Conservation (phyloP, 1,140 invertebrate genomes). For the Drosophila bifasciata region DNA sequence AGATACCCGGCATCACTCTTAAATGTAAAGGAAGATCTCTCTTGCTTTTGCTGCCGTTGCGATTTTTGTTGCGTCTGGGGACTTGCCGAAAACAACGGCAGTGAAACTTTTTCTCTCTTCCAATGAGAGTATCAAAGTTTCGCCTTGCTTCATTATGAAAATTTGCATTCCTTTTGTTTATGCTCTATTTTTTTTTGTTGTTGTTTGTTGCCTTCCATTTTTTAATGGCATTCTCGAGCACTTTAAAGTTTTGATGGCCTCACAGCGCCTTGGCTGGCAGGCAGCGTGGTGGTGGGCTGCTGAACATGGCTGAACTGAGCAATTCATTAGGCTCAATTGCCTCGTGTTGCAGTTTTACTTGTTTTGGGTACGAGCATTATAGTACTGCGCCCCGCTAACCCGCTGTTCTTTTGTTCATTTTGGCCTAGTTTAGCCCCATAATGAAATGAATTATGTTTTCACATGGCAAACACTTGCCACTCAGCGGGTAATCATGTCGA, state of each 20-base stretch:
- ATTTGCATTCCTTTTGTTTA: conserved; percentile 23
- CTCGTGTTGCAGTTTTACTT: conserved; percentile 36
- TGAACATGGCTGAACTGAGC: conserved; percentile 60
- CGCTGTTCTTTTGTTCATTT: conserved; percentile 41
- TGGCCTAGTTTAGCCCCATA: conserved; percentile 69
- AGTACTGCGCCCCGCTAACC: conserved; percentile 16
- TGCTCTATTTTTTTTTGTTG: conserved; percentile 25
- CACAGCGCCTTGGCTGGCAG: conserved; percentile 43
- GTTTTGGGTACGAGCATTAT: conserved; percentile 16
- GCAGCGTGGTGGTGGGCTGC: conserved; percentile 5
- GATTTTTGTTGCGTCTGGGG: too few relatives aligned
- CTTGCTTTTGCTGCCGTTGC: too few relatives aligned
- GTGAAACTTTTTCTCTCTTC: conserved; percentile 17
- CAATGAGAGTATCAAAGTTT: conserved; percentile 32
- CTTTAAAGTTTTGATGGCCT: conserved; percentile 74
- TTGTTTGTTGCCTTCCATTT: conserved; percentile 36
- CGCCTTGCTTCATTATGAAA: conserved; percentile 33
- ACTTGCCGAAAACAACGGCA: conserved; percentile 4
- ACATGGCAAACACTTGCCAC: conserved; percentile 59
- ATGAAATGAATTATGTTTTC: conserved; percentile 74
- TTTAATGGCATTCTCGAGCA: conserved; percentile 51
- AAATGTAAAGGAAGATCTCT: too few relatives aligned
- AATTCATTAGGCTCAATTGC: conserved; percentile 75
- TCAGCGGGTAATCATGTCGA: conserved; percentile 67
- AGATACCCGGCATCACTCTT: too few relatives aligned